These are phyloP conservation scores for Gymnorhina tibicen DNA, from an alignment of 2,113 vertebrate species.

Conservation along the genomic window DNA sequence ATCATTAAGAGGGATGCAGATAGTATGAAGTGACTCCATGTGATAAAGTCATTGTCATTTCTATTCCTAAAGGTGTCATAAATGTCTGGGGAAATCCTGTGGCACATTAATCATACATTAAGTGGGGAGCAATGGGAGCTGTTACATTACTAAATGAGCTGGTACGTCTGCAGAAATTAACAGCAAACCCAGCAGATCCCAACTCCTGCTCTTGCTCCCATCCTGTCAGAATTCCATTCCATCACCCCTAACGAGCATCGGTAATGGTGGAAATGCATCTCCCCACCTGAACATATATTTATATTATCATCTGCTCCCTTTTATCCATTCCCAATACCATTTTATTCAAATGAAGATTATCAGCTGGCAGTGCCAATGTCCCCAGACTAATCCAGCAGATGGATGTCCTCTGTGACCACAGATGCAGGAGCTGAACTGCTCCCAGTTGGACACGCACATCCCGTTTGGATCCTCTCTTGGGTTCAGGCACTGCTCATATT, in stretches of 20 bases:
- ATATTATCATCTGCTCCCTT: neutral
- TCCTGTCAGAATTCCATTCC: neutral
- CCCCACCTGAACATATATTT: neutral
- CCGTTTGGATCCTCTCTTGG: neutral
- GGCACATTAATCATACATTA: conserved; percentile 77
- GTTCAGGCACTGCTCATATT: neutral
- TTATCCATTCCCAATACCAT: neutral
- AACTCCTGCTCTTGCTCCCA: neutral
- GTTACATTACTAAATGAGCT: neutral
- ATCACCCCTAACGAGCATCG: neutral
- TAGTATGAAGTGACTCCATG: conserved; percentile 13
- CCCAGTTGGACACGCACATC: neutral
- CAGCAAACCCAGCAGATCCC: conserved; percentile 59
- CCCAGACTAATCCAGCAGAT: neutral
- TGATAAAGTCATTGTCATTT: conserved; percentile 65
- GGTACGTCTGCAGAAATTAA: conserved; percentile 71
- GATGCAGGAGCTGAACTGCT: neutral
- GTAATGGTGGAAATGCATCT: neutral
- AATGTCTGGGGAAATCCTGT: conserved; percentile 69
- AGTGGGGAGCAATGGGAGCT: conserved; percentile 67
- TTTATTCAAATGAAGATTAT: neutral
- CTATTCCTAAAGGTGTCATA: conserved; percentile 74
- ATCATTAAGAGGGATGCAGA: conserved; percentile 51
- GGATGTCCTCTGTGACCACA: neutral
- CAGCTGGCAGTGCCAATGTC: neutral